These are phyloP conservation scores for Rousettus madagascariensis DNA, from an alignment of 2,797 vertebrate species.

Conservation along the genomic window DNA sequence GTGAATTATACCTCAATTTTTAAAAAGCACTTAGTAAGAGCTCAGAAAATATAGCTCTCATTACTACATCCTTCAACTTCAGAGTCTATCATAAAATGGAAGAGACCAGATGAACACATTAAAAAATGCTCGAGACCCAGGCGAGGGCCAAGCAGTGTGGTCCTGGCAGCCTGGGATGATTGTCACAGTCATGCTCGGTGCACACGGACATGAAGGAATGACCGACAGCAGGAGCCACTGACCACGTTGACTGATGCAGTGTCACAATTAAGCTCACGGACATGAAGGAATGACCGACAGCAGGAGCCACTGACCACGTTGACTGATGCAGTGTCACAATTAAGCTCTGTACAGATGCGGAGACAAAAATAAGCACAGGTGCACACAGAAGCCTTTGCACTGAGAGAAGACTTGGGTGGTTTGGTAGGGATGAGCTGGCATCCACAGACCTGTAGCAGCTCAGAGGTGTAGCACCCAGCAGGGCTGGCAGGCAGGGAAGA, in stretches of 20 bases:
- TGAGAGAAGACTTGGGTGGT: background rate
- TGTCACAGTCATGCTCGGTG: background rate
- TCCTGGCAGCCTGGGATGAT: background rate
- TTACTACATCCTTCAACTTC: background rate
- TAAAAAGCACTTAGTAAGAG: background rate
- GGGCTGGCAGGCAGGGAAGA: background rate
- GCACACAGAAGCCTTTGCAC: too few species aligned
- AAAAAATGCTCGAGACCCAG: background rate
- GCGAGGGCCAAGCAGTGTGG: background rate
- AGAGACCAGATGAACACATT: background rate
- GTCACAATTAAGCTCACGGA: background rate
- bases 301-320: background rate
- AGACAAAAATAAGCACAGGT: background rate
- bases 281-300: accelerated
- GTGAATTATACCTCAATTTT: background rate
- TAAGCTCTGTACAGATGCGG: background rate
- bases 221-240: background rate
- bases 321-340: background rate
- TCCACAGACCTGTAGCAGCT: background rate
- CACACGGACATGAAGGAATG: accelerated
- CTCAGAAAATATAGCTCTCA: background rate
- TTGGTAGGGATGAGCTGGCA: background rate
- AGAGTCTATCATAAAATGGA: background rate
- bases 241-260: background rate
- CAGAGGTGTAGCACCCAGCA: background rate